These are phyloP conservation scores for Melieria omissa DNA, from an alignment of 2,888 invertebrate genomes.

Conservation along the genomic window DNA sequence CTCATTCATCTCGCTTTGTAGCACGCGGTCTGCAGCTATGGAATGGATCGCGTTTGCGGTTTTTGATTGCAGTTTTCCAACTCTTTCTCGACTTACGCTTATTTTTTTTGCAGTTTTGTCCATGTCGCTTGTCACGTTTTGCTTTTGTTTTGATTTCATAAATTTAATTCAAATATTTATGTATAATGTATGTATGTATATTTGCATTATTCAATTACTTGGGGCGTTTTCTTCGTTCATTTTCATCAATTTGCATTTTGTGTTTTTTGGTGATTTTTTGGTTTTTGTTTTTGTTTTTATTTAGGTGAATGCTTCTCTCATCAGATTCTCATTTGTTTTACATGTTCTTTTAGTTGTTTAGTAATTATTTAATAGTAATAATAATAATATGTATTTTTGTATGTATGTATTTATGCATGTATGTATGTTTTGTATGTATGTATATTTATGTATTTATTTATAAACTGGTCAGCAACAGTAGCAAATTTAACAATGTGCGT, in stretches of 20 bases:
- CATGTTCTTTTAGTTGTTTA: conserved; percentile 28
- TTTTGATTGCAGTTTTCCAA: too few species aligned
- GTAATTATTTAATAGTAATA: conserved; percentile 21
- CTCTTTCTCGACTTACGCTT: too few species aligned
- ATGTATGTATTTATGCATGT: background rate
- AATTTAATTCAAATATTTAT: too few species aligned
- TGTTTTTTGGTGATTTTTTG: conserved; percentile 13
- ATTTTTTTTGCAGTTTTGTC: too few species aligned
- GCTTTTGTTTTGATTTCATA: too few species aligned
- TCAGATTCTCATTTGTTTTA: conserved; percentile 33
- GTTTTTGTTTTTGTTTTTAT: conserved; percentile 15
- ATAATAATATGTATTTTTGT: conserved; percentile 2
- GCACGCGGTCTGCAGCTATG: too few species aligned
- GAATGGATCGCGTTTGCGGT: too few species aligned
- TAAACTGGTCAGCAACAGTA: conserved; percentile 67
- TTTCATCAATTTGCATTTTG: background rate
- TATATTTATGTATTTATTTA: conserved; percentile 25
- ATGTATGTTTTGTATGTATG: conserved; percentile 27
- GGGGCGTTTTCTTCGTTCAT: background rate
- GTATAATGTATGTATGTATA: conserved; percentile 12
- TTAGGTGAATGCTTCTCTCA: conserved; percentile 21
- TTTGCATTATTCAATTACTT: conserved; percentile 14
- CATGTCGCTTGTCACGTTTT: too few species aligned
- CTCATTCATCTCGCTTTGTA: too few species aligned
- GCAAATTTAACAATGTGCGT: conserved; percentile 67